Evolutionary conservation across 2,797 vertebrate species (phyloP).

Genomic region (Phataginus tricuspis): DNA sequence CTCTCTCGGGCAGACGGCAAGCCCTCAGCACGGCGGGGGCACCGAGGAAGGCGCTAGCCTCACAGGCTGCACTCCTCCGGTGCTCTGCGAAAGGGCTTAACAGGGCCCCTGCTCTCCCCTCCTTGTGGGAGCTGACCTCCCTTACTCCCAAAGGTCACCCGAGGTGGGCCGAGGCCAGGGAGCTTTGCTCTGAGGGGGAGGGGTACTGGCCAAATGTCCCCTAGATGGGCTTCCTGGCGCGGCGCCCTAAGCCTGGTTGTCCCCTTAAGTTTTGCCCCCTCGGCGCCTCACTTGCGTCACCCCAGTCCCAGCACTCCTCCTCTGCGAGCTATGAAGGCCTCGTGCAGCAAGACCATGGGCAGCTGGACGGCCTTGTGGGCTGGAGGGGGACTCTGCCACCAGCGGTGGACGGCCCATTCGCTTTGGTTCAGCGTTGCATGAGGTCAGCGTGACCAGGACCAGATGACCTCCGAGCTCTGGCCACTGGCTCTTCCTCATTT

Average conservation of each 20-base stretch:
- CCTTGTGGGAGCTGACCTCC: background rate
- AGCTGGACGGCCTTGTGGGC: background rate
- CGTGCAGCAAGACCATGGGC: background rate
- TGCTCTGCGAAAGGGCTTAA: background rate
- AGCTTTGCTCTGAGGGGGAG: background rate
- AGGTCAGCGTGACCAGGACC: background rate
- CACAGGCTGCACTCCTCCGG: background rate
- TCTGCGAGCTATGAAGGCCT: background rate
- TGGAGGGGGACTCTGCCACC: too few relatives aligned
- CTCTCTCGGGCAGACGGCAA: accelerated
- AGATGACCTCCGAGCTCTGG: background rate
- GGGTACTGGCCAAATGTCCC: background rate
- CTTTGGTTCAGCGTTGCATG: background rate
- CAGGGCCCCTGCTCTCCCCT: background rate
- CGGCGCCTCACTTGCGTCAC: background rate
- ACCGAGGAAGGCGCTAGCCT: background rate
- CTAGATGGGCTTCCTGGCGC: background rate
- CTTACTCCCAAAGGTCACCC: background rate
- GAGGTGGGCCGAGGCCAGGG: background rate
- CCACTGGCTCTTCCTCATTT: background rate
- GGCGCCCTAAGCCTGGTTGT: background rate
- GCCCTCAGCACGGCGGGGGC: accelerated
- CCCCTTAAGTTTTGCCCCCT: background rate
- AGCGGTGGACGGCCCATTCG: background rate
- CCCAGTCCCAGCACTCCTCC: background rate